Evolutionary conservation across 2,797 vertebrate genomes (phyloP), one percentile per base, ranked within the genome.

Genomic region (Podargus strigoides): DNA sequence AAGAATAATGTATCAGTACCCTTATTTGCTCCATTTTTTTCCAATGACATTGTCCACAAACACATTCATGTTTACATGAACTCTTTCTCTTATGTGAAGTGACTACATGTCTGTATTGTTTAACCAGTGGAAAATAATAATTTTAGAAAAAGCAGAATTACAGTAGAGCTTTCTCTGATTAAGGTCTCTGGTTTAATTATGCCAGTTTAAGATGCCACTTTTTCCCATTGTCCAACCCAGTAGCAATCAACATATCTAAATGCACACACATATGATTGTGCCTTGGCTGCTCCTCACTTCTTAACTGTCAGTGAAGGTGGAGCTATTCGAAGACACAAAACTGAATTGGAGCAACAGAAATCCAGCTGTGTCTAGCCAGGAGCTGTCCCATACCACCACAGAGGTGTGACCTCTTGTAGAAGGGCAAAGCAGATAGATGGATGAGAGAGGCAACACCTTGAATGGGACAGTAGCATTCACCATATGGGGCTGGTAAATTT

Each of bases 321-420:
- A 59, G 10, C 34, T 68, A 7, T n/a, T 53, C 64, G 58, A 37
- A 66, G 39, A 27, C 16, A 12, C 5, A 24, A 50, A 12, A 41
- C 21, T 49, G 27, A 50, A 72, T 32, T 24, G 16, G 26, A 56
- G 11, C 20, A 72, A 44, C 9, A 76, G 47, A 69, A 46, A 28
- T n/a, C 20, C 19, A 7, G 9, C 12, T 34, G 8, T 63, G 73
- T 39, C 32, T 41, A 72, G 20, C 5, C 58, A 75, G 66, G 24
- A 93, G 27, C 34, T 87, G 58, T 34, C 16, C 67, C 6, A 1
- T 23, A 10, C 34, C 16, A 30, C 28, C 16, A 52, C n/a, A 78
- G 46, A 66, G 19, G 6, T 36, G 17, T 0, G 0, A 12, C 20
- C 16, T 74, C 42, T 70, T 16, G 22, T 23, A 15, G 11, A 41